Percentiles rank a stretch among this genome's conserved stretches.
Conservation (phyloP, 2,888 invertebrate species). For the Pristionchus maxplancki region DNA sequence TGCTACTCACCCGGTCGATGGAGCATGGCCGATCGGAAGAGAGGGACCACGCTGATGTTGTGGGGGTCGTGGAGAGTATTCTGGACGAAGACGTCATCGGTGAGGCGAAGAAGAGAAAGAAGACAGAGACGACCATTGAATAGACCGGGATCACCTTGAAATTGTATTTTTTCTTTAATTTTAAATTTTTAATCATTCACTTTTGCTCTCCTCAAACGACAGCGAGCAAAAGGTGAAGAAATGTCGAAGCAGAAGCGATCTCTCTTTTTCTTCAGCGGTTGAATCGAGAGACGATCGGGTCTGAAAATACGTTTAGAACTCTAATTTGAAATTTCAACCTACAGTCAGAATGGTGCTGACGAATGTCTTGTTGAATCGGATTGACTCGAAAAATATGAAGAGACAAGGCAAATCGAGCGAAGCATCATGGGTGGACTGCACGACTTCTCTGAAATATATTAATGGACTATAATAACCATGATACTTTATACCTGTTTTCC, state of each 20-base stretch:
- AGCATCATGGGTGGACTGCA: not conserved
- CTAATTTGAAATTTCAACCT: not conserved
- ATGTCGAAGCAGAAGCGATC: constrained; percentile 42
- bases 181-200: not conserved
- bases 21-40: constrained; percentile 49
- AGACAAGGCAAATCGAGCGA: constrained; percentile 30
- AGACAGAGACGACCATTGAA: constrained; percentile 43
- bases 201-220: constrained; percentile 45
- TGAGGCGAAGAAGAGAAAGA: constrained; percentile 36
- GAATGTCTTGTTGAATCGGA: constrained; percentile 48
- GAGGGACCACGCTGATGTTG: constrained; percentile 18
- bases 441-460: not conserved
- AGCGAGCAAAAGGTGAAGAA: constrained; percentile 45
- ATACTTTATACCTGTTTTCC: not conserved
- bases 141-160: constrained; percentile 25
- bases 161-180: not conserved
- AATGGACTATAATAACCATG: not conserved
- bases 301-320: not conserved
- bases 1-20: constrained; percentile 35
- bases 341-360: constrained; percentile 41
- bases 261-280: constrained; percentile 37
- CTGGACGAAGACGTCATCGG: constrained; percentile 51
- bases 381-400: constrained; percentile 42
- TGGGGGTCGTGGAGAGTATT: constrained; percentile 49
- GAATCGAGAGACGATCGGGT: constrained; percentile 37